Percentiles rank a stretch among this genome's conserved stretches.
Evolutionary conservation across 2,113 vertebrate species (phyloP).

Genomic region (Podarcis cretensis): DNA sequence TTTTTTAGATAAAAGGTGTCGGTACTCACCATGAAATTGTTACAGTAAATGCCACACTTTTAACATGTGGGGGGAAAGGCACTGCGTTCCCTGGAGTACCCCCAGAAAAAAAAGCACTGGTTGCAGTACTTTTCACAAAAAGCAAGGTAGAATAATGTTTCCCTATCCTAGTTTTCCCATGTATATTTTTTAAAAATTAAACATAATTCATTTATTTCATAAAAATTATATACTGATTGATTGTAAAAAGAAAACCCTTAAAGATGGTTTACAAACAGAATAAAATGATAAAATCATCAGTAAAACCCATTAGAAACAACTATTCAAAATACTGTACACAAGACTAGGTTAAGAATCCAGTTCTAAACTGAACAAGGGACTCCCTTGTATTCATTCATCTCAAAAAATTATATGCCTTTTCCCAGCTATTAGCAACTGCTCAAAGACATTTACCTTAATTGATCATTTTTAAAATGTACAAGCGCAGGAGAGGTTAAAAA

Average conservation of each 20-base stretch:
- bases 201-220: too few relatives aligned
- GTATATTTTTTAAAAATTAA: too few relatives aligned
- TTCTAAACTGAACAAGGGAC: not conserved
- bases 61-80: too few relatives aligned
- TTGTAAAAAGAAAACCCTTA: too few relatives aligned
- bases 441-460: not conserved
- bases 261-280: too few relatives aligned
- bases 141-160: not conserved
- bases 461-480: not conserved
- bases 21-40: too few relatives aligned
- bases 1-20: too few relatives aligned
- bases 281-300: too few relatives aligned
- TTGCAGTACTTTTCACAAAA: not conserved
- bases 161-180: not conserved
- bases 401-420: not conserved
- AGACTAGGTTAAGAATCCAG: not conserved
- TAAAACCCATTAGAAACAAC: not conserved
- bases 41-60: too few relatives aligned
- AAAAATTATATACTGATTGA: too few relatives aligned
- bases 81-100: too few relatives aligned
- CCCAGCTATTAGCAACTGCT: not conserved
- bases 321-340: not conserved
- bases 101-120: too few relatives aligned
- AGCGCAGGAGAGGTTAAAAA: not conserved
- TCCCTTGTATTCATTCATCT: not conserved